Base-by-base conservation (phyloP, 1,140 invertebrate species). In the Pseudomyrmex concolor region DNA sequence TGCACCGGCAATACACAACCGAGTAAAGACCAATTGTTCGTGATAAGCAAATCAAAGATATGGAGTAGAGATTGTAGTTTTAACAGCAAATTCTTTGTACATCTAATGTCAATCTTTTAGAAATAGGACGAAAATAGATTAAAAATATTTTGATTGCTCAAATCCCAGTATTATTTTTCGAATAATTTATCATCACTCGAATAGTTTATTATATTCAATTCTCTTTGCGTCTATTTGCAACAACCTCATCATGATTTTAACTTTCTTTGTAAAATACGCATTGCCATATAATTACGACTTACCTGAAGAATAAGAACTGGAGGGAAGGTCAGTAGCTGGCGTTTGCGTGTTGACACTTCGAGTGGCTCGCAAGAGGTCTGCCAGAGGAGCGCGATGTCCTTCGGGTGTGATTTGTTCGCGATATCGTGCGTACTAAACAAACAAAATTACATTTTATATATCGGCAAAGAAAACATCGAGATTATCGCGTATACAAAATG, bases 301-400 rank as follows among this genome's bases (percentile, higher is more conserved):
- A 95, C 95, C 95, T 94, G 95, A 95, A 86, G 95, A 96, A 90
- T 95, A 94, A 86, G 94, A 95, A 90, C 94, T 95, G 84, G 93
- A 94, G 76, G 93, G 93, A 92, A 95, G 94, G 87, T 95, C 94
- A 84, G 91, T 94, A 67, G 95, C 96, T 63, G 97, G 97, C 19
- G 97, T 98, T 94, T 98, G 97, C 15, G 97, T 98, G 91, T 98
- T 97, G 54, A 97, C 97, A 85, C 96, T 97, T 68, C 97, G 95
- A 22, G 95, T 96, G 22, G 95, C 95, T 82, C 96, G 94, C 50
- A 97, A 94, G 15, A 97, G 92, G 89, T 98, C 97, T 17, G 97
- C 96, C 73, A 97, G 93, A 22, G 97, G 97, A 50, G 97, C 97
- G 86, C 97, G 95, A 91, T 97, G 97, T 50, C 97, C 97, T 95